Evolutionary conservation across 2,113 vertebrate species (phyloP).

Genomic region (Pomatorhinus ruficollis): DNA sequence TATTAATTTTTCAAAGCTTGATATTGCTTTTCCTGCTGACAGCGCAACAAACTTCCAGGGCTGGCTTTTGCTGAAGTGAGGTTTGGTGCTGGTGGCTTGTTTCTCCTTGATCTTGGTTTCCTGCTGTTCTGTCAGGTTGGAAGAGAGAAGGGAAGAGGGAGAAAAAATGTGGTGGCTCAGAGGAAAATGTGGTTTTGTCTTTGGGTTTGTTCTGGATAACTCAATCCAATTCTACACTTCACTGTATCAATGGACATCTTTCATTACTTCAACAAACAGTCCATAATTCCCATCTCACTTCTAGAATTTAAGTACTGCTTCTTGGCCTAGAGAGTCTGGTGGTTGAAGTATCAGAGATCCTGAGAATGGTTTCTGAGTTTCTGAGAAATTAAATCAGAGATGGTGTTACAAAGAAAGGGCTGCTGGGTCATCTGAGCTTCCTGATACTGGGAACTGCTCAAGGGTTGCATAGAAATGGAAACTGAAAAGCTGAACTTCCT

Average conservation of each 20-base stretch:
- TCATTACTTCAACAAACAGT: not conserved
- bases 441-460: not conserved
- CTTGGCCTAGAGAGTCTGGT: not conserved
- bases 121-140: not conserved
- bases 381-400: not conserved
- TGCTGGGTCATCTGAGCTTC: not conserved
- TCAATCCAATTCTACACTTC: not conserved
- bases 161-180: not conserved
- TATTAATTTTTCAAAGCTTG: conserved; percentile 65
- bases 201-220: not conserved
- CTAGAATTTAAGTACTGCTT: not conserved
- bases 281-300: not conserved
- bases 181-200: not conserved
- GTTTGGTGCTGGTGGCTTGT: not conserved
- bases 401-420: not conserved
- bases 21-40: conserved; percentile 52
- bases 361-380: not conserved
- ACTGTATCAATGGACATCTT: not conserved
- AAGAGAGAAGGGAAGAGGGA: not conserved
- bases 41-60: conserved; percentile 49
- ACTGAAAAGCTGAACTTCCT: not conserved
- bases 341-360: not conserved
- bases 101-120: not conserved
- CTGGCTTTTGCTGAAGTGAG: not conserved
- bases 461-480: not conserved